These are phyloP conservation scores for Lissonota sp. DNA, from an alignment of 2,888 invertebrate genomes.

Conservation along the genomic window DNA sequence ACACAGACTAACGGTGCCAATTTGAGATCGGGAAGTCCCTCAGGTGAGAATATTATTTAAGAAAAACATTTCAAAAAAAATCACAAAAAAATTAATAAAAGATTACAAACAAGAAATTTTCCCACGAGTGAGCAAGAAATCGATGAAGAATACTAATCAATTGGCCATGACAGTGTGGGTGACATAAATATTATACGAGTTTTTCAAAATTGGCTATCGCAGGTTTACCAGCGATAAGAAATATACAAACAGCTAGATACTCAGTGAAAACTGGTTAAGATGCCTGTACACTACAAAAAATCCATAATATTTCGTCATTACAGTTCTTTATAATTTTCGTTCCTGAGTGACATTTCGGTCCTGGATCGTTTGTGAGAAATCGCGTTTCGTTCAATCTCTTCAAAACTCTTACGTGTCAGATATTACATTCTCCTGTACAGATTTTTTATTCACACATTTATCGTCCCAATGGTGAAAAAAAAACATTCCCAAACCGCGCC, in stretches of 20 bases:
- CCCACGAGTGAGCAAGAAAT: slow-evolving; percentile 53
- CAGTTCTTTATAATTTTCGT: slow-evolving; percentile 41
- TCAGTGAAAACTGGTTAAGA: slow-evolving; percentile 15
- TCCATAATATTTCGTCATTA: slow-evolving; percentile 33
- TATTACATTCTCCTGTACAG: slow-evolving; percentile 68
- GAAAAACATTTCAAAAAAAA: not conserved
- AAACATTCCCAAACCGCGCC: not conserved
- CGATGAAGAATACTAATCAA: slow-evolving; percentile 41
- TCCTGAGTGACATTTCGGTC: slow-evolving; percentile 33
- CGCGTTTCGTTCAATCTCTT: slow-evolving; percentile 65
- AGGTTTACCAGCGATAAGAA: slow-evolving; percentile 1
- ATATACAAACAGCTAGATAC: slow-evolving; percentile 10
- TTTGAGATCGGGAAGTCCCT: slow-evolving; percentile 86
- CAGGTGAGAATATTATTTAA: slow-evolving; percentile 83
- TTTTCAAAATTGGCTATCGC: slow-evolving; percentile 45
- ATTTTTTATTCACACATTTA: not conserved
- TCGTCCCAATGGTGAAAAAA: not conserved
- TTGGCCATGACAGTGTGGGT: slow-evolving; percentile 18
- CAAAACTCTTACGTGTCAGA: slow-evolving; percentile 84
- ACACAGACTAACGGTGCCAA: slow-evolving; percentile 85
- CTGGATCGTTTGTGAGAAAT: slow-evolving; percentile 47
- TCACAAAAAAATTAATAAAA: not conserved
- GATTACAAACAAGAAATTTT: too few relatives aligned
- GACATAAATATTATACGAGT: slow-evolving; percentile 9
- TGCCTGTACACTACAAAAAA: slow-evolving; percentile 12